Evolutionary conservation across 2,113 vertebrate genomes (phyloP), one percentile per base, ranked within the genome.

Genomic region (Phalacrocorax aristotelis): DNA sequence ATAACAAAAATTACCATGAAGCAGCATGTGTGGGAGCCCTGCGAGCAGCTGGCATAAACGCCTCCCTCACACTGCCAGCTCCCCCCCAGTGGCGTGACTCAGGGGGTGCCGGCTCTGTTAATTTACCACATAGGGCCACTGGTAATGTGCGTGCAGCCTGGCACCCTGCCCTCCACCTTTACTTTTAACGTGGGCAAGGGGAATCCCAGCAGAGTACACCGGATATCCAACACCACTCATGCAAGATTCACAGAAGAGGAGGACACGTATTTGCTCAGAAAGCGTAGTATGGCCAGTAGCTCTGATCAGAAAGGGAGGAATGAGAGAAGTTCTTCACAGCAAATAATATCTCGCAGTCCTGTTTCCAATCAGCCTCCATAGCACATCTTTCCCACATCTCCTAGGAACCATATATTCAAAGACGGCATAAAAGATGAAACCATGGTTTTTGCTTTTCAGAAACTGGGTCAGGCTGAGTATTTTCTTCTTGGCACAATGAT

Each of bases 171-270:
- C 16, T 72, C 36, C 32, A 13, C 54, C 52, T 85, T 65, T 11
- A 62, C 14, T 34, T 52, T 88, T 48, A 36, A 7, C 0, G 0
- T 16, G 29, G 6, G 2, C 36, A 23, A 61, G 54, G 15, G 51
- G 57, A 87, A 40, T 7, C 13, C 21, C 10, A 11, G 49, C 40
- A 83, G 46, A 90, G 29, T 34, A 62, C 16, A 30, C 26, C 3
- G 0, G 26, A 4, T 25, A 49, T 36, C 23, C 34, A 80, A 23
- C 15, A 30, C 10, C 49, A 19, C 10, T 77, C 14, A 29, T 6
- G 46, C 4, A 57, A 77, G 36, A 44, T 52, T 57, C 60, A 42
- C 49, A 62, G 42, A 87, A n/a, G 2, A 81, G 19, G 22, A 57
- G 6, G 16, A 61, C 23, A 23, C 0, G 0, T 17, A 30, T 22